Conservation (phyloP, 2,113 vertebrate species). For the Pygathrix nemaeus region DNA sequence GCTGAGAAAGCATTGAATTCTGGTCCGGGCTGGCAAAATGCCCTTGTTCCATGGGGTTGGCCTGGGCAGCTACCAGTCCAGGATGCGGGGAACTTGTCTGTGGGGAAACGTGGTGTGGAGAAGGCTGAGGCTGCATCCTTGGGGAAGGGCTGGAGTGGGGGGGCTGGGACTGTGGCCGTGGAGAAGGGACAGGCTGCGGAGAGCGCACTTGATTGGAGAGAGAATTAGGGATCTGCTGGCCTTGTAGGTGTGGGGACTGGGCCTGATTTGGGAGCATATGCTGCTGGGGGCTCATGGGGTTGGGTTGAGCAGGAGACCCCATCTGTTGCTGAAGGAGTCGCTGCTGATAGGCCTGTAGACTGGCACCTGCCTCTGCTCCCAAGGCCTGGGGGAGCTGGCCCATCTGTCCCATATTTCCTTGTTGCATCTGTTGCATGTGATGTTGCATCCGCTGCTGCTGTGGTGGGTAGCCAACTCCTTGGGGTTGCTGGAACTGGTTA, state of each 20-base stretch:
- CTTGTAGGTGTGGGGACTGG: constrained; percentile 93
- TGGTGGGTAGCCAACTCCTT: constrained; percentile 87
- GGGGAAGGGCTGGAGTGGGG: constrained; percentile 94
- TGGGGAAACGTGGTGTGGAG: constrained; percentile 94
- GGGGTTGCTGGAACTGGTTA: constrained; percentile 93
- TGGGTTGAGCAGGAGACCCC: constrained; percentile 90
- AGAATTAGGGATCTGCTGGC: constrained; percentile 92
- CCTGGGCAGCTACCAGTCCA: constrained; percentile 91
- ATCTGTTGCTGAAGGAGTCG: constrained; percentile 93
- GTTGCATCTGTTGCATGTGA: constrained; percentile 91
- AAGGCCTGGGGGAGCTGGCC: constrained; percentile 87
- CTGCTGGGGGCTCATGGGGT: constrained; percentile 92
- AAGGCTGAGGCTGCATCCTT: constrained; percentile 91
- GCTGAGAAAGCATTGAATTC: constrained; percentile 96
- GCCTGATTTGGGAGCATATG: constrained; percentile 89
- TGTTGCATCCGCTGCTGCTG: constrained; percentile 88
- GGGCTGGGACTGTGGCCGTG: constrained; percentile 94
- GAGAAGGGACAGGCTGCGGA: constrained; percentile 92
- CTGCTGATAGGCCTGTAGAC: constrained; percentile 93
- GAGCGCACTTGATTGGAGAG: constrained; percentile 97
- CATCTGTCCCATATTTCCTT: constrained; percentile 88
- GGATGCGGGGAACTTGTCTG: constrained; percentile 97
- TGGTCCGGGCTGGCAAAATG: constrained; percentile 93
- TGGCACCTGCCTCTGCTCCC: constrained; percentile 87
- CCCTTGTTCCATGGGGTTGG: constrained; percentile 91